Evolutionary conservation across 2,113 vertebrate species (phyloP).

Genomic region (Psettodes erumei): DNA sequence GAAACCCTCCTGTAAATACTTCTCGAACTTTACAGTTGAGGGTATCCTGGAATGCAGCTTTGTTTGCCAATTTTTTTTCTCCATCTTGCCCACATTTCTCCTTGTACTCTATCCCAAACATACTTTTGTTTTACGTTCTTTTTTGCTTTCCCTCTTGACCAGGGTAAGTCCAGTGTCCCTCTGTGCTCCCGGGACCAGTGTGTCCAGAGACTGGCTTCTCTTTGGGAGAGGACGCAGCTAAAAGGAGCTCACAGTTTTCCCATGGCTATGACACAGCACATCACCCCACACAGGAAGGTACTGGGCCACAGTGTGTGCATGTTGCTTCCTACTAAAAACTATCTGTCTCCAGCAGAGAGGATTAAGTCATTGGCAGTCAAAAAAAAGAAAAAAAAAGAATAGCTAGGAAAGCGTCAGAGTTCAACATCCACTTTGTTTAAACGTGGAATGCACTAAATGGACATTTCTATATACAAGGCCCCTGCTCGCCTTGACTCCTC

Average conservation of each 20-base stretch:
- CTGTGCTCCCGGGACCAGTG: conserved; percentile 83
- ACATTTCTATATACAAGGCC: conserved; percentile 51
- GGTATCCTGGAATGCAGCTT: neutral
- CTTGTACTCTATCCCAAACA: neutral
- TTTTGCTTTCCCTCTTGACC: neutral
- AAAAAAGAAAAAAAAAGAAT: neutral
- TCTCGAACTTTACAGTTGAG: neutral
- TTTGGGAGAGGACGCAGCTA: conserved; percentile 91
- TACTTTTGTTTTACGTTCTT: neutral
- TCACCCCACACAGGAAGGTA: conserved; percentile 91
- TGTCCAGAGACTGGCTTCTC: conserved; percentile 85
- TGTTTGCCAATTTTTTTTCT: neutral
- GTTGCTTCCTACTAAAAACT: too few species aligned
- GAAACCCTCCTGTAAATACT: neutral
- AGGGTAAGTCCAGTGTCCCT: conserved; percentile 89
- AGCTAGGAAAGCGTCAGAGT: conserved; percentile 12
- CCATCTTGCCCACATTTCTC: neutral
- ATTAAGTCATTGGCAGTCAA: conserved; percentile 48
- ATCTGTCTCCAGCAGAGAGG: conserved; percentile 28
- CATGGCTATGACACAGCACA: conserved; percentile 88
- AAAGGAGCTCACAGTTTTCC: conserved; percentile 89
- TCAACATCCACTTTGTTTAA: conserved; percentile 60
- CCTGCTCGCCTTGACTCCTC: conserved; percentile 2
- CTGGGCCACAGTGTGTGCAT: conserved; percentile 5
- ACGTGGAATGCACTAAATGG: conserved; percentile 41